Percentiles rank a stretch among this genome's conserved stretches.
phyloP scores from a whole-genome alignment of 2,797 vertebrate genomes.

The Phalloptychus januarius region DNA sequence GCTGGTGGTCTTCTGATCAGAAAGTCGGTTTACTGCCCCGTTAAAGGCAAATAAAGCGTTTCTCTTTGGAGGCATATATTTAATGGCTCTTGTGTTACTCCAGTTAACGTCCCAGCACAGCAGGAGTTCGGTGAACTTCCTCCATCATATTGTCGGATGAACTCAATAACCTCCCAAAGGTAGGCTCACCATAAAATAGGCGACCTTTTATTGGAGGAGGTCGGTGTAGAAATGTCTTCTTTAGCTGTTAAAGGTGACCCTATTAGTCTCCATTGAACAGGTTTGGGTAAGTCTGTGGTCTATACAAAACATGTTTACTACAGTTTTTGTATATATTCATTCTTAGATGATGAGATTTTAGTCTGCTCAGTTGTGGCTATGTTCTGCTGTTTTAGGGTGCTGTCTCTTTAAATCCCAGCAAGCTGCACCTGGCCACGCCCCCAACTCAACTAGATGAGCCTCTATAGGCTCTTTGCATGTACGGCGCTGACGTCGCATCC shows the following conservation, averaged over 20 bases:
- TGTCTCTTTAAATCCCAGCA: too few species aligned
- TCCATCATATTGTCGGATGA: constrained; percentile 25
- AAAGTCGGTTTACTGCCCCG: constrained; percentile 66
- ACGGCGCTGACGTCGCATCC: too few species aligned
- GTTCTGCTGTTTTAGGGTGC: too few species aligned
- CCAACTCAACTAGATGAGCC: too few species aligned
- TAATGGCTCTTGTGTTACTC: constrained; percentile 60
- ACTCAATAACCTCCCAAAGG: constrained; percentile 28
- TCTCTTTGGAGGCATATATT: constrained; percentile 66
- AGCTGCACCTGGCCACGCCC: too few species aligned
- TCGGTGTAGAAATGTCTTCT: neutral
- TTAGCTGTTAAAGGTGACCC: neutral
- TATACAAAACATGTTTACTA: too few species aligned
- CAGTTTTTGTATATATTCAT: too few species aligned
- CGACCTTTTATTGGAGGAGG: neutral
- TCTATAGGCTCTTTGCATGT: too few species aligned
- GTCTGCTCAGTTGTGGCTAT: too few species aligned
- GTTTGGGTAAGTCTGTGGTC: too few species aligned
- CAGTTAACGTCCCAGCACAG: constrained; percentile 62
- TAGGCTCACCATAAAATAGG: constrained; percentile 27
- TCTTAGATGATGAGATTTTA: too few species aligned
- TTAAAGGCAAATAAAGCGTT: constrained; percentile 70
- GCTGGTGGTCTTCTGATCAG: constrained; percentile 54
- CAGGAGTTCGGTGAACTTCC: constrained; percentile 51
- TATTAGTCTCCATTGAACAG: too few species aligned